Evolutionary conservation across 2,797 vertebrate genomes (phyloP).

Genomic region (Pipistrellus pygmaeus): DNA sequence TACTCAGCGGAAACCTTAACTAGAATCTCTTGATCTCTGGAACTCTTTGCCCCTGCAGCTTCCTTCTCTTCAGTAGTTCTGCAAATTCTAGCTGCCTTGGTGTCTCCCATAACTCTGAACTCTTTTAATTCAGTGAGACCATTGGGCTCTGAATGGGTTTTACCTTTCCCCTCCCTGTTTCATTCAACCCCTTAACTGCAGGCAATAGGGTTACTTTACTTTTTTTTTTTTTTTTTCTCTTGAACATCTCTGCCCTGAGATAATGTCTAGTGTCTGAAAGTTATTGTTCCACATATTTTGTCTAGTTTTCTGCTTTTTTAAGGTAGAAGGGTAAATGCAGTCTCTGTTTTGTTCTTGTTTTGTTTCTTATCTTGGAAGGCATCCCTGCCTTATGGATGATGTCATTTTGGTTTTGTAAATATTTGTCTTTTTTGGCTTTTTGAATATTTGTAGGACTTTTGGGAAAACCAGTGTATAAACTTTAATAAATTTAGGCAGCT

Average conservation of each 20-base stretch:
- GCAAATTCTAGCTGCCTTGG: neutral
- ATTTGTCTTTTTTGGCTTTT: slow-evolving; percentile 34
- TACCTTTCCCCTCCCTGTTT: neutral
- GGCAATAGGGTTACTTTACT: neutral
- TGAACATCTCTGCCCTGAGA: neutral
- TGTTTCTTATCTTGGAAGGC: slow-evolving; percentile 20
- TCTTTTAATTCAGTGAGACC: neutral
- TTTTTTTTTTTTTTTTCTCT: neutral
- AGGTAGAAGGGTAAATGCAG: neutral
- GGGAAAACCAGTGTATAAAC: neutral
- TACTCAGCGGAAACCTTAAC: neutral
- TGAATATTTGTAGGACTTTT: neutral
- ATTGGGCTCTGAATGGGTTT: neutral
- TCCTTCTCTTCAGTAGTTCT: neutral
- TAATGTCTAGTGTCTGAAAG: neutral
- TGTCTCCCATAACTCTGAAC: neutral
- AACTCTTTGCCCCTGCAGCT: neutral
- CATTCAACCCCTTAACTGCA: neutral
- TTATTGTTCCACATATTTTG: neutral
- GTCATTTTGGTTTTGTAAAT: neutral
- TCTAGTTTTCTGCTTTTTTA: slow-evolving; percentile 20
- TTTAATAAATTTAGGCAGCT: neutral
- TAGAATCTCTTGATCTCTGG: neutral
- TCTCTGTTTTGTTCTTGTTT: neutral
- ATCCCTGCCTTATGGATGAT: slow-evolving; percentile 13